Evolutionary conservation across 1,140 invertebrate species (phyloP).

Genomic region (Panagrolaimus sp.): DNA sequence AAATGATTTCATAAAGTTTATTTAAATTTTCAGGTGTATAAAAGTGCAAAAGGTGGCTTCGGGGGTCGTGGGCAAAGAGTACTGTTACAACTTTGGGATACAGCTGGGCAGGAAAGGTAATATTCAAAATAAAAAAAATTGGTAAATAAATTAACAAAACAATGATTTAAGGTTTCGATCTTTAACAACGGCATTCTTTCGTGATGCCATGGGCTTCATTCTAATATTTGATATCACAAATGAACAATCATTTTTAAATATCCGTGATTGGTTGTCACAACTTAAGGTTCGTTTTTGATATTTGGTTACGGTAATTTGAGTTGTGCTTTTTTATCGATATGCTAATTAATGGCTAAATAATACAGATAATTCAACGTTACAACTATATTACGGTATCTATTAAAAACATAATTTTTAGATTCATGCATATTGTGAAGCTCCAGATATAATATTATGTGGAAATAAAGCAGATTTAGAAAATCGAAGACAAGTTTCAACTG

Average conservation of each 20-base stretch:
- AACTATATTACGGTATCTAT: no score
- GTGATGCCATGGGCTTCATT: conserved; percentile 96
- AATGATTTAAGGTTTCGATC: conserved; percentile 74
- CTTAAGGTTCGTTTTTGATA: conserved; percentile 68
- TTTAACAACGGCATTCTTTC: conserved; percentile 90
- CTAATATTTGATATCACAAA: conserved; percentile 90
- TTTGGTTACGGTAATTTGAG: not conserved
- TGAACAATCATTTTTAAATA: conserved; percentile 89
- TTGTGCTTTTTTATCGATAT: no score
- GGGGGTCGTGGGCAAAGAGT: conserved; percentile 74
- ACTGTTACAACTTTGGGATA: conserved; percentile 87
- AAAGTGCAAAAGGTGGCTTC: conserved; percentile 56
- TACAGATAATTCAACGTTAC: no score
- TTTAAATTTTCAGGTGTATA: conserved; percentile 49
- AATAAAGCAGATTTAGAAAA: conserved; percentile 65
- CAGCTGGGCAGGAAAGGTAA: conserved; percentile 78
- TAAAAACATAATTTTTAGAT: conserved; percentile 69
- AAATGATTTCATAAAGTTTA: not conserved
- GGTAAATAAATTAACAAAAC: no score
- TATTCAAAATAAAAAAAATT: not conserved
- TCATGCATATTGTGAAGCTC: conserved; percentile 86
- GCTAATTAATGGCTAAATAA: no score
- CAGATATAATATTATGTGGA: conserved; percentile 90
- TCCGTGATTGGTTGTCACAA: conserved; percentile 90
- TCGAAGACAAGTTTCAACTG: conserved; percentile 57